Conservation (phyloP, 2,113 vertebrate genomes). For the Channa maculata region DNA sequence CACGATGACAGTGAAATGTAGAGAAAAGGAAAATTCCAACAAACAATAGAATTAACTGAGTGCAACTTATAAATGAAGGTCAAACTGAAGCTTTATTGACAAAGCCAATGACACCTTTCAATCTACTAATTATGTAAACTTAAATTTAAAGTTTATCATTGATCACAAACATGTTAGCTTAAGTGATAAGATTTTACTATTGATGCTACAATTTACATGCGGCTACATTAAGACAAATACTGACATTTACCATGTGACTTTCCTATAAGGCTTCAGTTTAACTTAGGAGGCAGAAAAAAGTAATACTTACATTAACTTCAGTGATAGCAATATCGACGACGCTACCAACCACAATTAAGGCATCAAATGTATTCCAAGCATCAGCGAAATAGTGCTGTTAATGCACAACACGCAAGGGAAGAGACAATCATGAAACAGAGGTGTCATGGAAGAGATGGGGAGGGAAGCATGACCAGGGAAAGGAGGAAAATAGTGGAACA, state of each 20-base stretch:
- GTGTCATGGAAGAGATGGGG: slow-evolving; percentile 25
- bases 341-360: slow-evolving; percentile 99
- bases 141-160: not conserved
- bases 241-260: slow-evolving; percentile 36
- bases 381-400: slow-evolving; percentile 99
- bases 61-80: slow-evolving; percentile 37
- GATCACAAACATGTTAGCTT: not conserved
- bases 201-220: not conserved
- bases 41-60: slow-evolving; percentile 7
- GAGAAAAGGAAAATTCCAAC: slow-evolving; percentile 20
- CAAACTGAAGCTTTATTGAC: slow-evolving; percentile 76
- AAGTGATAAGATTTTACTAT: not conserved
- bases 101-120: slow-evolving; percentile 47
- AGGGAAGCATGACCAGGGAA: not conserved
- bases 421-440: slow-evolving; percentile 44
- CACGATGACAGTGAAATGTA: slow-evolving; percentile 14
- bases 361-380: slow-evolving; percentile 99
- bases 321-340: slow-evolving; percentile 99
- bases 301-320: slow-evolving; percentile 99
- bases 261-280: slow-evolving; percentile 81
- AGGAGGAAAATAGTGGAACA: slow-evolving; percentile 1
- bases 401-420: slow-evolving; percentile 79
- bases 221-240: not conserved
- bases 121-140: not conserved
- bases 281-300: slow-evolving; percentile 67